Evolutionary conservation across 2,113 vertebrate species (phyloP).

Genomic region (Oxyruncus cristatus): DNA sequence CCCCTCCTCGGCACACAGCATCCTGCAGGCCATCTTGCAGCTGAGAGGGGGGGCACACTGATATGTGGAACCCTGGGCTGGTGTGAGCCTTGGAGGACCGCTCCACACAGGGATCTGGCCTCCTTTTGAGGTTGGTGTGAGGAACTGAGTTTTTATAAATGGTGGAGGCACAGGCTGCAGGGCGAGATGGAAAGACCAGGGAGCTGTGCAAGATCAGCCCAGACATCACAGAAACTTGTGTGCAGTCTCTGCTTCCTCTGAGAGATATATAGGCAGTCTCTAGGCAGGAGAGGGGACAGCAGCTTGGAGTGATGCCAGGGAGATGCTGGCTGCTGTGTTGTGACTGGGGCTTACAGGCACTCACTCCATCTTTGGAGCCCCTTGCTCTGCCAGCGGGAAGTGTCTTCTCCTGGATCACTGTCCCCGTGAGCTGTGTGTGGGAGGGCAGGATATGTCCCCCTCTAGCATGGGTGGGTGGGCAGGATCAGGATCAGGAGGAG

Average conservation of each 20-base stretch:
- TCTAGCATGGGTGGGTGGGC: not conserved
- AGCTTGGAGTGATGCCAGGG: not conserved
- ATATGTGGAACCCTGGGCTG: not conserved
- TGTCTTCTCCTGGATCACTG: not conserved
- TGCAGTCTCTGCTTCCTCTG: not conserved
- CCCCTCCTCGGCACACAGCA: not conserved
- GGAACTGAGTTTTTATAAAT: not conserved
- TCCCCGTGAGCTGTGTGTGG: not conserved
- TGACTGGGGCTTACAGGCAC: not conserved
- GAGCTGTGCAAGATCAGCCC: not conserved
- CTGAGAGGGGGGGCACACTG: not conserved
- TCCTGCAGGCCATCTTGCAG: fast-evolving
- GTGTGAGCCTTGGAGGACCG: not conserved
- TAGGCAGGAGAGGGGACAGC: not conserved
- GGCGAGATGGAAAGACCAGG: not conserved
- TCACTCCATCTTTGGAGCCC: not conserved
- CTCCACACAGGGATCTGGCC: not conserved
- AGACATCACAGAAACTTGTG: not conserved
- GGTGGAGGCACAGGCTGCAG: not conserved
- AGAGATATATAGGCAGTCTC: not conserved
- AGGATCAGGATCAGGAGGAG: not conserved
- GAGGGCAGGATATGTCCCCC: not conserved
- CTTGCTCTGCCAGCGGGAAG: not conserved
- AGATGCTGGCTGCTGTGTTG: not conserved
- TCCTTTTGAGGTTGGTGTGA: not conserved